A percentile compares a stretch with the other conserved stretches of the same genome.
These are phyloP conservation scores for Heliconius congener DNA, from an alignment of 1,140 invertebrate genomes.

Conservation along the genomic window DNA sequence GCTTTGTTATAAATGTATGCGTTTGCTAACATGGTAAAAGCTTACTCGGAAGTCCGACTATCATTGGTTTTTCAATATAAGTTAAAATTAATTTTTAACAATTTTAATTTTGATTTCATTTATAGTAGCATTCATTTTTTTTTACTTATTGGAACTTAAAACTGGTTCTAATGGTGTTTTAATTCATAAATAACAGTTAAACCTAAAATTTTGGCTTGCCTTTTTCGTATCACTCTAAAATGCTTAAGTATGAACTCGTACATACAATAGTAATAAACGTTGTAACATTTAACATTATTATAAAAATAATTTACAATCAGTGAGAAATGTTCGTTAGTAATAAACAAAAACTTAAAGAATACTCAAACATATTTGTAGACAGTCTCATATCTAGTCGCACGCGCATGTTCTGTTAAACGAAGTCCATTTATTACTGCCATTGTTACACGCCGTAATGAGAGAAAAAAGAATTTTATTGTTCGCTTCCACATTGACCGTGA, in stretches of 20 bases:
- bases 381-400: conserved; percentile 19
- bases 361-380: conserved; percentile 8
- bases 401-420: conserved; percentile 39
- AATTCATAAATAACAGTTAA: too few relatives aligned
- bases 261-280: background rate
- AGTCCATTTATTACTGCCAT: conserved; percentile 51
- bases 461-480: conserved; percentile 52
- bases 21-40: background rate
- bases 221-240: too few relatives aligned
- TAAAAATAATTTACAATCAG: background rate
- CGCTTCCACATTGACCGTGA: conserved; percentile 47
- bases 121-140: too few relatives aligned
- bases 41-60: background rate
- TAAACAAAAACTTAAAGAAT: background rate
- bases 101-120: too few relatives aligned
- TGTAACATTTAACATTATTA: background rate
- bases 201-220: too few relatives aligned
- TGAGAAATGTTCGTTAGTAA: background rate
- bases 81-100: too few relatives aligned
- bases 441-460: conserved; percentile 50
- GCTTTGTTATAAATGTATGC: background rate
- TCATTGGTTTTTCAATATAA: too few relatives aligned
- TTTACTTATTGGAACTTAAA: too few relatives aligned
- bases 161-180: too few relatives aligned
- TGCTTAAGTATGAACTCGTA: background rate